A percentile compares a stretch with the other conserved stretches of the same genome.
Evolutionary conservation across 2,888 invertebrate species (phyloP).

Genomic region (Camponotus fellah): DNA sequence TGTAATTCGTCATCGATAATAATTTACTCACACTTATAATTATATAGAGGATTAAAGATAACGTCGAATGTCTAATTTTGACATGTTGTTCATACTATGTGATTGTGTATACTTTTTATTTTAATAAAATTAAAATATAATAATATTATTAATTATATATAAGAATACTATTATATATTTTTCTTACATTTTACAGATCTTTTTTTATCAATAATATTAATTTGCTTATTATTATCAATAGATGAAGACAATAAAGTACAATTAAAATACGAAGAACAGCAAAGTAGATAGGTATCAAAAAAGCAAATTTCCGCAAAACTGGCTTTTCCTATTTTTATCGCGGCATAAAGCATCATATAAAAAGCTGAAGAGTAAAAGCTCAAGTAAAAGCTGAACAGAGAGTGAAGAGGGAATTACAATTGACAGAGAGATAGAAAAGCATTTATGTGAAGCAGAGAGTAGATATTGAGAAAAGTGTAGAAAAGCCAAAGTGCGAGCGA

Average conservation of each 20-base stretch:
- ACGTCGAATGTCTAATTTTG: conserved; percentile 1
- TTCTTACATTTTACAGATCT: not conserved
- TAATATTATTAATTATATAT: too few relatives aligned
- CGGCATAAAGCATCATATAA: not conserved
- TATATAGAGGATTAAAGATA: conserved; percentile 28
- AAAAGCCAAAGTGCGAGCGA: not conserved
- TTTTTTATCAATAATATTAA: not conserved
- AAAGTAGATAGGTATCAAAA: not conserved
- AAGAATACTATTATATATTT: not conserved
- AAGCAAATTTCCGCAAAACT: not conserved
- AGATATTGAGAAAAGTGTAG: not conserved
- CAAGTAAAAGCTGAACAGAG: not conserved
- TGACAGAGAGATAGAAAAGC: not conserved
- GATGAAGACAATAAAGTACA: not conserved
- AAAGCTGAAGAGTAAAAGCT: conserved; percentile 1
- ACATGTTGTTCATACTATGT: not conserved
- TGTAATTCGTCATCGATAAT: not conserved
- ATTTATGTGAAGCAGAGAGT: not conserved
- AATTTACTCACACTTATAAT: conserved; percentile 4
- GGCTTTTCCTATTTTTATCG: not conserved
- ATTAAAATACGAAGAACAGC: not conserved
- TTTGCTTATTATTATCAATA: not conserved
- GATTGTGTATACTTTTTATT: too few relatives aligned
- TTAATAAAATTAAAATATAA: too few relatives aligned
- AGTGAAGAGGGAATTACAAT: conserved; percentile 7